Evolutionary conservation across 2,888 invertebrate species (phyloP).

Genomic region (Iphiclides podalirius): DNA sequence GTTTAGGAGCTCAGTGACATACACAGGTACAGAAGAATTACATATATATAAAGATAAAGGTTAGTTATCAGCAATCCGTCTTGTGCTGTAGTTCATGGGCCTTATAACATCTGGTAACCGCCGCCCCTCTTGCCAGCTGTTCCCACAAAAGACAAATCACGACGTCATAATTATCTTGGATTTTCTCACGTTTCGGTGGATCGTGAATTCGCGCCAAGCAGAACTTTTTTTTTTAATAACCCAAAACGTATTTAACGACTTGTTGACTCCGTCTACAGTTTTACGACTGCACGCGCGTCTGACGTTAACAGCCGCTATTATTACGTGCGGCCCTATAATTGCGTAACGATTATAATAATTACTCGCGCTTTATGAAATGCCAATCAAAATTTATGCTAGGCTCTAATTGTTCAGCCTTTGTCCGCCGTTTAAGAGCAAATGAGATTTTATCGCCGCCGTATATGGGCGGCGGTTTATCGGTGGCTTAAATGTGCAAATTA

Average conservation of each 20-base stretch:
- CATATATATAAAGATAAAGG: no score
- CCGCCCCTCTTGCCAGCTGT: no score
- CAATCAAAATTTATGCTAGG: slow-evolving; percentile 17
- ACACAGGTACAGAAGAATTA: no score
- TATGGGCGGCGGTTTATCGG: slow-evolving; percentile 2
- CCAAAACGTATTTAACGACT: not conserved
- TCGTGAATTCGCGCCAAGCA: not conserved
- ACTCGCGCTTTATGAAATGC: slow-evolving; percentile 6
- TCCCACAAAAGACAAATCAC: no score
- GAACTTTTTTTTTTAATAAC: not conserved
- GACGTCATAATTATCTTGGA: no score
- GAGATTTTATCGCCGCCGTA: slow-evolving; percentile 14
- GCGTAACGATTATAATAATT: slow-evolving; percentile 13
- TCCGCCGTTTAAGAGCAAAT: slow-evolving; percentile 11
- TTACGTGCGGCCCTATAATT: slow-evolving; percentile 11
- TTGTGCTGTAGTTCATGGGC: no score
- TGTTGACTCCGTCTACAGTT: slow-evolving; percentile 5
- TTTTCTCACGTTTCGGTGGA: no score
- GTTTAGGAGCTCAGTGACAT: no score
- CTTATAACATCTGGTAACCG: no score
- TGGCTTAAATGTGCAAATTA: not conserved
- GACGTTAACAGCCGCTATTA: slow-evolving; percentile 10
- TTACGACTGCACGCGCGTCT: slow-evolving; percentile 4
- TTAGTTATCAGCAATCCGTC: no score
- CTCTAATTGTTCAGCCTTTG: slow-evolving; percentile 16